A percentile compares a stretch with the other conserved stretches of the same genome.
Evolutionary conservation across 2,113 vertebrate species (phyloP).

Genomic region (Boulengeromyrus knoepffleri): DNA sequence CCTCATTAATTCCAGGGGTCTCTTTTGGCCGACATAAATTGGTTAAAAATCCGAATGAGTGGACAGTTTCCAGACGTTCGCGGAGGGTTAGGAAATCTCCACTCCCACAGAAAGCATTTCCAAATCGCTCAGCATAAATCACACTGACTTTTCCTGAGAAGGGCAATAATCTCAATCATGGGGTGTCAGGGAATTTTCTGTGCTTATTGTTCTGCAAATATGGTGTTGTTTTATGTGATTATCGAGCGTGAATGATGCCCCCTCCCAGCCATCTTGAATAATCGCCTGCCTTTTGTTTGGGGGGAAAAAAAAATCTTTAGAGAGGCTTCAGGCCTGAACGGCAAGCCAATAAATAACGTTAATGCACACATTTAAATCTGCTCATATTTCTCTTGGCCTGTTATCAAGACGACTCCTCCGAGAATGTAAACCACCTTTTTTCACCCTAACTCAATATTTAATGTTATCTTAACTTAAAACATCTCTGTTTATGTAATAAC

Average conservation of each 20-base stretch:
- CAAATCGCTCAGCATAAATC: conserved; percentile 85
- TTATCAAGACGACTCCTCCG: conserved; percentile 69
- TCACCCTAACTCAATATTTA: conserved; percentile 63
- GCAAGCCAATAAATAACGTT: conserved; percentile 71
- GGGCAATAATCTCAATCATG: conserved; percentile 78
- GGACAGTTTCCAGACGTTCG: conserved; percentile 93
- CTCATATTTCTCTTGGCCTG: conserved; percentile 71
- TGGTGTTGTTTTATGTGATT: conserved; percentile 82
- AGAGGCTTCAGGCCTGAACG: conserved; percentile 55
- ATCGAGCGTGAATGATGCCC: conserved; percentile 70
- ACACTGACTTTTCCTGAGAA: conserved; percentile 70
- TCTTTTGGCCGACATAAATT: conserved; percentile 90
- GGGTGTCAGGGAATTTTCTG: conserved; percentile 86
- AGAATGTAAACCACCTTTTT: conserved; percentile 72
- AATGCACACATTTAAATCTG: conserved; percentile 72
- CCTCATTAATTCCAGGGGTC: conserved; percentile 98
- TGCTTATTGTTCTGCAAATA: conserved; percentile 95
- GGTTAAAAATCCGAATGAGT: conserved; percentile 80
- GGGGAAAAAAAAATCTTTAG: conserved; percentile 32
- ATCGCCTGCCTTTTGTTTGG: conserved; percentile 64
- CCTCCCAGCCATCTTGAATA: conserved; percentile 54
- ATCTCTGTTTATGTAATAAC: conserved; percentile 62
- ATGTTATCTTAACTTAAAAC: conserved; percentile 69
- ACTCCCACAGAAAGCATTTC: conserved; percentile 75
- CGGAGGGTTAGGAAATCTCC: conserved; percentile 90